phyloP scores from a whole-genome alignment of 2,113 vertebrate genomes.

The Mixornis gularis region DNA sequence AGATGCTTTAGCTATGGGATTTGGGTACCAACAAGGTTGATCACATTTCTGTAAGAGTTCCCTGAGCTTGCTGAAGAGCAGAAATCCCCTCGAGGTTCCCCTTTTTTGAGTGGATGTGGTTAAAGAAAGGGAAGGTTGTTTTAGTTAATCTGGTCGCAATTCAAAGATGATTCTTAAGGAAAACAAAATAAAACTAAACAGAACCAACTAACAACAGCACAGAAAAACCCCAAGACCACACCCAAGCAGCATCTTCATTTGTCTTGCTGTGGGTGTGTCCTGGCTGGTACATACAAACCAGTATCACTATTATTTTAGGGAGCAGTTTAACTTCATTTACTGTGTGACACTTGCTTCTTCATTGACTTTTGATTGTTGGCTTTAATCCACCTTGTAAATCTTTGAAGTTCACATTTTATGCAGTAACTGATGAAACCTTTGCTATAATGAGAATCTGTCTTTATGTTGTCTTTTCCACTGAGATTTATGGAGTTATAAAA shows the following conservation, averaged over 20 bases:
- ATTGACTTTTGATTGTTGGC: background rate
- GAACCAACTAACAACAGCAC: background rate
- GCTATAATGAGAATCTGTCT: background rate
- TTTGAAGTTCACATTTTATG: background rate
- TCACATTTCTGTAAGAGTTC: background rate
- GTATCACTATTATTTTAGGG: background rate
- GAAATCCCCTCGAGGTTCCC: rapidly evolving
- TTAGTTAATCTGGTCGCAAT: background rate
- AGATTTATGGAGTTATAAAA: background rate
- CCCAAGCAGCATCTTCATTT: background rate
- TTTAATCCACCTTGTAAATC: background rate
- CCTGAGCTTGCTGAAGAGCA: background rate
- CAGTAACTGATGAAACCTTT: background rate
- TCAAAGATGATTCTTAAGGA: background rate
- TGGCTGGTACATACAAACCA: background rate
- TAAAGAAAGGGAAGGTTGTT: background rate
- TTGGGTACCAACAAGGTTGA: background rate
- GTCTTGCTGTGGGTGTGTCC: background rate
- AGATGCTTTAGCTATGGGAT: background rate
- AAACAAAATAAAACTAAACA: background rate
- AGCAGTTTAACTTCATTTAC: background rate
- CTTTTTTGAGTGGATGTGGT: background rate
- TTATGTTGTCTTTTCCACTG: background rate
- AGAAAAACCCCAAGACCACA: background rate
- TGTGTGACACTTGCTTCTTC: background rate